Evolutionary conservation across 30 jellyfish, hydroid and myxozoan species (phyloP), one percentile per base, ranked within the genome.

Genomic region (Phacellophora camtschatica): DNA sequence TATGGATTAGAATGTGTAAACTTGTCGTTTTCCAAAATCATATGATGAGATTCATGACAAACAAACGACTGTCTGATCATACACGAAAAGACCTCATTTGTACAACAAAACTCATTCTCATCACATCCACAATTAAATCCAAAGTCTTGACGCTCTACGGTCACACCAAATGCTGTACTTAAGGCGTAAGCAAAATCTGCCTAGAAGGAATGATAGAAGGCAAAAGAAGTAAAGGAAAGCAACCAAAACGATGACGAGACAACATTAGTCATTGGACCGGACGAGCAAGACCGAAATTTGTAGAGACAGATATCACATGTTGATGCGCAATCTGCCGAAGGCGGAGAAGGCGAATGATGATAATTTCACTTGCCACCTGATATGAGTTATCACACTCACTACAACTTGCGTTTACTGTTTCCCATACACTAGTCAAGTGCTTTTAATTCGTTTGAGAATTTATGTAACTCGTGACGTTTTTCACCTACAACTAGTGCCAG

Each of bases 191-290:
- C 66, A 59, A 59, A 59, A 59, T 59, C 74, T 59, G 45, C 74
- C 74, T 59, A 23, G 74, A 59, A 59, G 74, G 74, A 25, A 59
- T 59, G 74, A 59, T 22, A 59, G 74, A 59, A 59, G 74, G 74
- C 74, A 25, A 59, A 59, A 59, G 74, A 59, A 25, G 74, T 59
- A 59, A 51, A 59, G 74, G 74, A 59, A 59, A 59, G 27, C 48
- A 59, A 22, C 49, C 30, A 19, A 30, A 59, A 25, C 74, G 74
- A 59, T 25, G 74, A 51, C 74, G 74, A 59, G 74, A 25, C 20
- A 59, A 59, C 74, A 59, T 59, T 30, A 13, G 74, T 22, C 74
- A 5, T 59, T 59, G 74, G 74, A 59, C 74, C 27, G 43, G 74
- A 59, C 74, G 49, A 59, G 20, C 20, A 59, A 59, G 74, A 59